phyloP scores from a whole-genome alignment of 2,113 vertebrate species.

The Dasypus novemcinctus region DNA sequence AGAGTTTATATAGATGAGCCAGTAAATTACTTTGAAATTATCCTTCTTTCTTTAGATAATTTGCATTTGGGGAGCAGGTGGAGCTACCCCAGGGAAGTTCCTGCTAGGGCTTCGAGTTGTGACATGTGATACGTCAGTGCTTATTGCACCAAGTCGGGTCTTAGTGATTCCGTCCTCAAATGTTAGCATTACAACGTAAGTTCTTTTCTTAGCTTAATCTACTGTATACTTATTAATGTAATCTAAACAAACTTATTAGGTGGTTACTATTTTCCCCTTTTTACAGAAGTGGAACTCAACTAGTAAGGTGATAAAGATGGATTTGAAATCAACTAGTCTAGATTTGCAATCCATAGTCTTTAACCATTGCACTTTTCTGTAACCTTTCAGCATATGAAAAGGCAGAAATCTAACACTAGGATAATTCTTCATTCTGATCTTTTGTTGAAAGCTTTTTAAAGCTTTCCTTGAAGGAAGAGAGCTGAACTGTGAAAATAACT shows the following conservation, averaged over 20 bases:
- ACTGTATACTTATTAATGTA: background rate
- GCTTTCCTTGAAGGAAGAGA: background rate
- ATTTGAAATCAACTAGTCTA: background rate
- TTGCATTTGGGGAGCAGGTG: slow-evolving; percentile 96
- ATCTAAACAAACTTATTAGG: background rate
- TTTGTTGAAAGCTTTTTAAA: slow-evolving; percentile 15
- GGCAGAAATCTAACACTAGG: background rate
- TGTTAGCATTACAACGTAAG: slow-evolving; percentile 96
- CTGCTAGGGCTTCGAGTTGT: slow-evolving; percentile 94
- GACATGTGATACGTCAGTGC: slow-evolving; percentile 92
- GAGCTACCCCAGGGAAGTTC: slow-evolving; percentile 97
- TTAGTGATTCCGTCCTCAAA: slow-evolving; percentile 94
- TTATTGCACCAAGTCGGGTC: slow-evolving; percentile 92
- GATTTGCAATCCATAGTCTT: background rate
- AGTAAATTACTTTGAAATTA: slow-evolving; percentile 24
- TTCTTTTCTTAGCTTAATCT: slow-evolving; percentile 35
- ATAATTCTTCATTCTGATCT: slow-evolving; percentile 5
- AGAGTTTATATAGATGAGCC: slow-evolving; percentile 27
- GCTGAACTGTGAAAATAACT: background rate
- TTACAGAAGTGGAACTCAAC: background rate
- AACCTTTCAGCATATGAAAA: background rate
- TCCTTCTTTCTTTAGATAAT: slow-evolving; percentile 87
- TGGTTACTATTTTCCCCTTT: background rate
- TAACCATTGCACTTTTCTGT: background rate
- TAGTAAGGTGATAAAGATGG: background rate